Conservation (phyloP, 2,113 vertebrate species). For the Sylvilagus bachmani region DNA sequence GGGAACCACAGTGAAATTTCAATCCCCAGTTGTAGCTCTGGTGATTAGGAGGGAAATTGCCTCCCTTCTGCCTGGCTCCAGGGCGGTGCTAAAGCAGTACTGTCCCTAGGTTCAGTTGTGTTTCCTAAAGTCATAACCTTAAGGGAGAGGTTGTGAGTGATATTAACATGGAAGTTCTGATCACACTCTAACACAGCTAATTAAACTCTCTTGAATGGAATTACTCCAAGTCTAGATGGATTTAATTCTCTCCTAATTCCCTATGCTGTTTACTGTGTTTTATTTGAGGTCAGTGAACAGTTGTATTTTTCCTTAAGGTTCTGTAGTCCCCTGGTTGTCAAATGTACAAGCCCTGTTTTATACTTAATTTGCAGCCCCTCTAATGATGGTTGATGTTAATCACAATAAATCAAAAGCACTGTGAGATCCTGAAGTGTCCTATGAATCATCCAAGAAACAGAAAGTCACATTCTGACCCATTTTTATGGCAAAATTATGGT, state of each 20-base stretch:
- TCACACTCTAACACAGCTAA: slow-evolving; percentile 44
- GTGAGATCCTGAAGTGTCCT: slow-evolving; percentile 16
- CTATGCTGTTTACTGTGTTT: neutral
- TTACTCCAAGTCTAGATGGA: slow-evolving; percentile 3
- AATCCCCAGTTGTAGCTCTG: neutral
- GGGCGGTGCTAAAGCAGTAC: neutral
- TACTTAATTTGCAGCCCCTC: slow-evolving; percentile 33
- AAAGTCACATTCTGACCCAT: slow-evolving; percentile 54
- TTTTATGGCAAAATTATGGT: neutral
- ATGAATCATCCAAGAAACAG: slow-evolving; percentile 49
- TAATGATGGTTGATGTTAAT: slow-evolving; percentile 56
- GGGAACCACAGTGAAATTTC: neutral
- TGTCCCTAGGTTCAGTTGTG: neutral
- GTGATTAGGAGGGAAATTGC: neutral
- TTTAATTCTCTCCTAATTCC: slow-evolving; percentile 68
- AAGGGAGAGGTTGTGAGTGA: neutral
- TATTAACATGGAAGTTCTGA: slow-evolving; percentile 27
- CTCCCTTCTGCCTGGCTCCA: neutral
- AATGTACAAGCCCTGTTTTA: slow-evolving; percentile 41
- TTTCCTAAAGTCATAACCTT: neutral
- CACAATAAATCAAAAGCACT: slow-evolving; percentile 61
- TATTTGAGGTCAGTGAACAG: neutral
- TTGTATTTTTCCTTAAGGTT: slow-evolving; percentile 53
- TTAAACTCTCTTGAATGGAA: slow-evolving; percentile 51
- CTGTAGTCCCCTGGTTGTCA: slow-evolving; percentile 45